Conservation (phyloP, 2,113 vertebrate species). For the Antechinus stuartii region DNA sequence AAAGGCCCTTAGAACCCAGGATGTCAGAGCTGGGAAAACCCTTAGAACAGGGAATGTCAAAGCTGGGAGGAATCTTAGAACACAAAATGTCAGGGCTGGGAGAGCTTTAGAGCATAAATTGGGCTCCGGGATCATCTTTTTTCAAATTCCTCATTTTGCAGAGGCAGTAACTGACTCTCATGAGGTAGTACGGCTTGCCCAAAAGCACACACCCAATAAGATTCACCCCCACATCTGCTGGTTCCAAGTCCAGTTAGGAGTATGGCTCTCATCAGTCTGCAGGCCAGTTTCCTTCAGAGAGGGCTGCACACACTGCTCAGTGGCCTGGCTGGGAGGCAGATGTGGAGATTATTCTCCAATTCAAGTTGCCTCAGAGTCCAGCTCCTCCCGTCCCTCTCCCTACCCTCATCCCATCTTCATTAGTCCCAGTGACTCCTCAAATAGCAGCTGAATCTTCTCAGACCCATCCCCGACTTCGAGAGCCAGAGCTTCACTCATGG, state of each 20-base stretch:
- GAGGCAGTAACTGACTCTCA: background rate
- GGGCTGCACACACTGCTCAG: rapidly evolving
- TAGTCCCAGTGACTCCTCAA: background rate
- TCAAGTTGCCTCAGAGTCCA: background rate
- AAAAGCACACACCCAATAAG: background rate
- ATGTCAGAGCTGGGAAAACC: background rate
- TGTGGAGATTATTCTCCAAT: background rate
- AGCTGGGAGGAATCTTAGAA: no score
- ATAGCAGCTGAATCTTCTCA: background rate
- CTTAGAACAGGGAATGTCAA: no score
- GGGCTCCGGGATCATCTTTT: background rate
- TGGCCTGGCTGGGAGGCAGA: background rate
- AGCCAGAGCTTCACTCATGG: constrained; percentile 12
- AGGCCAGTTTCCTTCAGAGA: background rate
- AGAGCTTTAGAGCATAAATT: background rate
- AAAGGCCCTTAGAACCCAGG: background rate
- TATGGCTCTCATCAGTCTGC: constrained; percentile 4
- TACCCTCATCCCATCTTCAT: no score
- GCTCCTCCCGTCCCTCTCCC: no score
- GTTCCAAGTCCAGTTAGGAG: background rate
- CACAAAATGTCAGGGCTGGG: no score
- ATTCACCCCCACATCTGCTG: background rate
- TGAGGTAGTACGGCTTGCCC: background rate
- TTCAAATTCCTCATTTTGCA: background rate
- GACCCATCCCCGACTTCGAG: background rate